Evolutionary conservation across 1,140 invertebrate genomes (phyloP).

Genomic region (Drosophila albomicans): DNA sequence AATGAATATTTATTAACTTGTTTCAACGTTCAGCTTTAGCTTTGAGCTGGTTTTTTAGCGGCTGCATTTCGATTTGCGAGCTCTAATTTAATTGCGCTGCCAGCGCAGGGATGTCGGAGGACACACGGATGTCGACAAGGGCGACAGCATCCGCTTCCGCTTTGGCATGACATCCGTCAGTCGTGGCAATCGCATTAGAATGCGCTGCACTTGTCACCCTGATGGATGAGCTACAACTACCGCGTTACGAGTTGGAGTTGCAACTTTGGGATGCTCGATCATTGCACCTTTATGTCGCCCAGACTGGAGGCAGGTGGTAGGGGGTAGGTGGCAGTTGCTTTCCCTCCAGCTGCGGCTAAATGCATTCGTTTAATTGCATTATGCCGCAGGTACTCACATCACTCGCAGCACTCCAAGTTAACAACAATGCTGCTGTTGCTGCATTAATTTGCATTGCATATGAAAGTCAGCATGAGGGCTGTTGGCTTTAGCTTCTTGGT

Average conservation of each 20-base stretch:
- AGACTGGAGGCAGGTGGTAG: background rate
- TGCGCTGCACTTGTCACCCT: constrained; percentile 49
- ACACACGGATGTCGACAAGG: constrained; percentile 25
- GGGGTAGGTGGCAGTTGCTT: constrained; percentile 24
- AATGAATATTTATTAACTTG: constrained; percentile 77
- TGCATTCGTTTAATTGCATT: constrained; percentile 83
- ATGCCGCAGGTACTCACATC: constrained; percentile 79
- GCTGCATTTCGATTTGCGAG: constrained; percentile 67
- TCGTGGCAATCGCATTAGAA: constrained; percentile 80
- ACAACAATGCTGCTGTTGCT: constrained; percentile 44
- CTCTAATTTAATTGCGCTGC: constrained; percentile 73
- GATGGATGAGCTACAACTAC: constrained; percentile 60
- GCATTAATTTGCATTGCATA: constrained; percentile 82
- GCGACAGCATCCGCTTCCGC: constrained; percentile 66
- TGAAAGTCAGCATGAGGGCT: constrained; percentile 57
- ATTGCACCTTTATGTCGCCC: constrained; percentile 52
- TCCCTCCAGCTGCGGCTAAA: constrained; percentile 38
- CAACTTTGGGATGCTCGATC: constrained; percentile 33
- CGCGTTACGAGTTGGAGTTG: background rate
- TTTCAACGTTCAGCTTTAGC: constrained; percentile 35
- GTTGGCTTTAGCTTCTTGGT: constrained; percentile 35
- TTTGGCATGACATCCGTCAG: constrained; percentile 62
- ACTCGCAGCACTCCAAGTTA: constrained; percentile 46
- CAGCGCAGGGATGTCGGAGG: constrained; percentile 16
- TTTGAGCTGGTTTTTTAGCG: constrained; percentile 17